A percentile compares a stretch with the other conserved stretches of the same genome.
Conservation (phyloP, 2,888 invertebrate species). For the Drosophila heteroneura region DNA sequence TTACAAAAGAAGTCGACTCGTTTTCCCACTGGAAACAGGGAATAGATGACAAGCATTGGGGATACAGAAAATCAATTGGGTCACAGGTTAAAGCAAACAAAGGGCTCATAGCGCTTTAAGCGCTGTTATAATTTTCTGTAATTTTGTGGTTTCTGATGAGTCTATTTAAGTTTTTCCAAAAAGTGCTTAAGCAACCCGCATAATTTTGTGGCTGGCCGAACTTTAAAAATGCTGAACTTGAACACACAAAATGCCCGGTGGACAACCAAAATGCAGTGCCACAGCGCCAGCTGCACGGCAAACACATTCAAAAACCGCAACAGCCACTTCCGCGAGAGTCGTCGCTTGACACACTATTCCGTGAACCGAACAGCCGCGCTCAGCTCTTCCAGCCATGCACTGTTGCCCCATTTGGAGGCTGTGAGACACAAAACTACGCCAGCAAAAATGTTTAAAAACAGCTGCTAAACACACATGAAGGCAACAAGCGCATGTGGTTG, state of each 20-base stretch:
- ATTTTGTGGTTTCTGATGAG: conserved; percentile 7
- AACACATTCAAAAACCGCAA: conserved; percentile 66
- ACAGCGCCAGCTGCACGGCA: conserved; percentile 40
- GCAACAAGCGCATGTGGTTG: conserved; percentile 22
- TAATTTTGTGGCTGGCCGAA: conserved; percentile 37
- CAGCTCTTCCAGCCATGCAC: neutral
- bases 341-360: conserved; percentile 35
- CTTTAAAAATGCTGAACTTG: conserved; percentile 50
- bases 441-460: conserved; percentile 72
- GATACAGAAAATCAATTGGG: conserved; percentile 16
- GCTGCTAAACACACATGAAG: conserved; percentile 67
- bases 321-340: conserved; percentile 70
- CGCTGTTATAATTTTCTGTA: conserved; percentile 14
- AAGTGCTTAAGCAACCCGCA: conserved; percentile 31
- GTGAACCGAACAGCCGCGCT: neutral
- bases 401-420: conserved; percentile 46
- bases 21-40: neutral
- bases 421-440: conserved; percentile 30
- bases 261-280: conserved; percentile 64
- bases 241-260: conserved; percentile 45
- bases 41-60: neutral
- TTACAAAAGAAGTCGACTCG: neutral
- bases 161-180: conserved; percentile 8
- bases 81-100: neutral
- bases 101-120: conserved; percentile 11